Conservation (phyloP, 2,888 invertebrate species). For the Ichneumon xanthorius region DNA sequence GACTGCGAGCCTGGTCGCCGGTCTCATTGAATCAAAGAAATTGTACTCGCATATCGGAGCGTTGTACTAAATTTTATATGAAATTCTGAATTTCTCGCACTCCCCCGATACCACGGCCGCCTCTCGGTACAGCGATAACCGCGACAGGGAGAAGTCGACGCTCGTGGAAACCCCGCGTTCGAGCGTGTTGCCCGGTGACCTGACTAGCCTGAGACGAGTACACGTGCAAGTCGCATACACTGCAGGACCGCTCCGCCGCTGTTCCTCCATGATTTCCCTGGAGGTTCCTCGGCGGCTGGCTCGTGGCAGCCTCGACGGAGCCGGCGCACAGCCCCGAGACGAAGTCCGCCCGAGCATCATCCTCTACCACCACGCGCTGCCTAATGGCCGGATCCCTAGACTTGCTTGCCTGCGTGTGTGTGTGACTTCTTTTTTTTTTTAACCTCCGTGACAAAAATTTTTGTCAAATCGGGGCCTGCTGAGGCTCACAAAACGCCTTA, state of each 20-base stretch:
- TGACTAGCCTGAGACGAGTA: constrained; percentile 55
- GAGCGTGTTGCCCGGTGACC: constrained; percentile 60
- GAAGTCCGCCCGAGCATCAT: constrained; percentile 60
- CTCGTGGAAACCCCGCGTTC: constrained; percentile 27
- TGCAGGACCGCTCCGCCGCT: constrained; percentile 70
- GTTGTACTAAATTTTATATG: background rate
- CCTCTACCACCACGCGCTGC: constrained; percentile 44
- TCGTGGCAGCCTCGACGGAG: constrained; percentile 66
- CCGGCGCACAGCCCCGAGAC: constrained; percentile 64
- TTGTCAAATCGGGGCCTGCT: background rate
- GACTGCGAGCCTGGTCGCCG: constrained; percentile 48
- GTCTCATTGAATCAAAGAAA: constrained; percentile 13
- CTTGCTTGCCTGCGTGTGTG: background rate
- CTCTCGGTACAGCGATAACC: constrained; percentile 30
- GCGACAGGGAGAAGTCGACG: constrained; percentile 15
- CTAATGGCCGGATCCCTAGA: constrained; percentile 6
- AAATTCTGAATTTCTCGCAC: background rate
- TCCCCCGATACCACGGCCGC: background rate
- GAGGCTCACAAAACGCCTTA: background rate
- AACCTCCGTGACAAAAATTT: background rate
- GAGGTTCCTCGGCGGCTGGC: constrained; percentile 75
- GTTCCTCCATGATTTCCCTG: constrained; percentile 82
- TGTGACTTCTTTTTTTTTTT: background rate
- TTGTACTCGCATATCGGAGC: background rate
- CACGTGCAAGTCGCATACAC: constrained; percentile 72